Evolutionary conservation across 2,797 vertebrate genomes (phyloP).

Genomic region (Eulemur rubriventer): DNA sequence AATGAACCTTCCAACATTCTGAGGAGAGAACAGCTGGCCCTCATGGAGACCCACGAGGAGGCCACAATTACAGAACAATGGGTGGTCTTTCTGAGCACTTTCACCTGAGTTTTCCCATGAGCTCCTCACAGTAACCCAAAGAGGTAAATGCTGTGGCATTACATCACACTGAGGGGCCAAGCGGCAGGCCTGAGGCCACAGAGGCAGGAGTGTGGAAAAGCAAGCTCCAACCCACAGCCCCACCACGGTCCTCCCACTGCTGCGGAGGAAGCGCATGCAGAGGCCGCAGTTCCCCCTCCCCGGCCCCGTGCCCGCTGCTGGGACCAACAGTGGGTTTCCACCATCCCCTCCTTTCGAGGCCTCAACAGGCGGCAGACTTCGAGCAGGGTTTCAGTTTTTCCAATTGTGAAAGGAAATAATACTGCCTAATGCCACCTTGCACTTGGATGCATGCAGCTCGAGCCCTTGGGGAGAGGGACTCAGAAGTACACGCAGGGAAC

Average conservation of each 20-base stretch:
- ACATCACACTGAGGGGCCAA: accelerated
- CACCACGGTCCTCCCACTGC: accelerated
- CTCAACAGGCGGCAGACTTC: background rate
- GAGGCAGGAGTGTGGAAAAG: background rate
- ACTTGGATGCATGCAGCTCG: background rate
- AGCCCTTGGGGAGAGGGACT: background rate
- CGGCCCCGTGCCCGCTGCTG: background rate
- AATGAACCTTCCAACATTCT: background rate
- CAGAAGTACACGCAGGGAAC: background rate
- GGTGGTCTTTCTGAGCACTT: background rate
- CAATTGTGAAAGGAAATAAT: background rate
- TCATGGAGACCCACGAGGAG: accelerated
- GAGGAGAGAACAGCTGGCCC: background rate
- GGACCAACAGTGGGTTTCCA: background rate
- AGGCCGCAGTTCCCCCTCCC: background rate
- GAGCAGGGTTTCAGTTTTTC: background rate
- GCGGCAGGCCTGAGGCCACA: background rate
- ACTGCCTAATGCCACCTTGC: background rate
- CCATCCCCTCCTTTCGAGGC: background rate
- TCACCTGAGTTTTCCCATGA: background rate
- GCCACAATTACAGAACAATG: background rate
- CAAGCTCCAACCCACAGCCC: accelerated
- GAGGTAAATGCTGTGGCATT: accelerated
- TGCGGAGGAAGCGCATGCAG: background rate
- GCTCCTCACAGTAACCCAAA: background rate